phyloP scores from a whole-genome alignment of 2,888 invertebrate genomes.

The Andrena bicolor region DNA sequence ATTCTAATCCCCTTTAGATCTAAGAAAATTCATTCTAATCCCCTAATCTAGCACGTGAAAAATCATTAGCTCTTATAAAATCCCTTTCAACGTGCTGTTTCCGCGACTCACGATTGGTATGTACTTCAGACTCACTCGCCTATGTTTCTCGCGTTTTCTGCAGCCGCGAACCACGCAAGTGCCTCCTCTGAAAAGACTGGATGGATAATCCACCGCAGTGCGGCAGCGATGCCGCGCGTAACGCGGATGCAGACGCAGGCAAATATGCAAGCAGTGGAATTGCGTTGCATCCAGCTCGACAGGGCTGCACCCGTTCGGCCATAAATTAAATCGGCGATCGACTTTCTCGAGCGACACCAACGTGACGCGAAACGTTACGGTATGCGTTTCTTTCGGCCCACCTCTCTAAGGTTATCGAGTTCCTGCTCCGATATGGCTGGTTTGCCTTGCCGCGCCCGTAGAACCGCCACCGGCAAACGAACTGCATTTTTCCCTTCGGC shows the following conservation, averaged over 20 bases:
- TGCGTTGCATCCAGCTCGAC: constrained; percentile 32
- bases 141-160: too few species aligned
- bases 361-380: constrained; percentile 60
- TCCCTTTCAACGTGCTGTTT: too few species aligned
- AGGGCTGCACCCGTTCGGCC: constrained; percentile 43
- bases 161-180: too few species aligned
- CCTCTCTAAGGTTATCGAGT: constrained; percentile 67
- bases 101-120: too few species aligned
- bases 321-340: constrained; percentile 48
- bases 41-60: too few species aligned
- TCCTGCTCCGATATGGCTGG: constrained; percentile 73
- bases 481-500: constrained; percentile 53
- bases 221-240: neutral
- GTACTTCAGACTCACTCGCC: too few species aligned
- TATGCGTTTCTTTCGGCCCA: constrained; percentile 70
- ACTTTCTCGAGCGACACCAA: constrained; percentile 54
- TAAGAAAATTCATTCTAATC: too few species aligned
- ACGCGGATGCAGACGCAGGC: constrained; percentile 29
- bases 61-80: too few species aligned
- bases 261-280: constrained; percentile 27
- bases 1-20: too few species aligned
- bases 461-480: constrained; percentile 46
- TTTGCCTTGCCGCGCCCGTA: constrained; percentile 76
- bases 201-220: too few species aligned
- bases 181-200: too few species aligned